Percentiles rank a stretch among this genome's conserved stretches.
These are phyloP conservation scores for Halcyon senegalensis DNA, from an alignment of 2,113 vertebrate genomes.

Conservation along the genomic window DNA sequence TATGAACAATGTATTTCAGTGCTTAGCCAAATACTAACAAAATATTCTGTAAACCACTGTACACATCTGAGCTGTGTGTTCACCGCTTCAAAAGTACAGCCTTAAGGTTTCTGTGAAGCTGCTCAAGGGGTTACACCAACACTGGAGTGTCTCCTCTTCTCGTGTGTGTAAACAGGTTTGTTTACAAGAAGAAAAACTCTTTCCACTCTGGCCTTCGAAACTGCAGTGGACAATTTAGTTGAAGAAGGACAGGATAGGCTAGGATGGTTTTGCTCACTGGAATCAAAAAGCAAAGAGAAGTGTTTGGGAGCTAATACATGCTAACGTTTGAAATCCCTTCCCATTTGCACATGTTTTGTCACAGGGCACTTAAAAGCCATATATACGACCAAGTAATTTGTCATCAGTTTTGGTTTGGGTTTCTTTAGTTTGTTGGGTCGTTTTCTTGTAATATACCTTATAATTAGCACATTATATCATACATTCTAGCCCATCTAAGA, in stretches of 20 bases:
- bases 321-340: neutral
- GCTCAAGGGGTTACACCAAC: neutral
- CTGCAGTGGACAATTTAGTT: neutral
- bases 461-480: neutral
- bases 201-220: neutral
- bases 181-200: neutral
- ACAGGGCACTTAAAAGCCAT: neutral
- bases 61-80: neutral
- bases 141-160: neutral
- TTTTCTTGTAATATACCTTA: neutral
- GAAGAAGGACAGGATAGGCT: neutral
- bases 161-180: neutral
- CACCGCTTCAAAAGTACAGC: neutral
- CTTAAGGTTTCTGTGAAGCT: neutral
- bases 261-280: neutral
- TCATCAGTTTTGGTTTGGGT: neutral
- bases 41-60: slow-evolving; percentile 1
- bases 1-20: neutral
- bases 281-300: neutral
- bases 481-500: neutral
- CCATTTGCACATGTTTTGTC: neutral
- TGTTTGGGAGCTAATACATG: neutral
- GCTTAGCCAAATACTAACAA: slow-evolving; percentile 4
- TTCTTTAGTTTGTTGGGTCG: neutral
- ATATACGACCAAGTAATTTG: neutral